Percentiles rank a stretch among this genome's conserved stretches.
Evolutionary conservation across 1,140 invertebrate species (phyloP).

Genomic region (Magallana angulata): DNA sequence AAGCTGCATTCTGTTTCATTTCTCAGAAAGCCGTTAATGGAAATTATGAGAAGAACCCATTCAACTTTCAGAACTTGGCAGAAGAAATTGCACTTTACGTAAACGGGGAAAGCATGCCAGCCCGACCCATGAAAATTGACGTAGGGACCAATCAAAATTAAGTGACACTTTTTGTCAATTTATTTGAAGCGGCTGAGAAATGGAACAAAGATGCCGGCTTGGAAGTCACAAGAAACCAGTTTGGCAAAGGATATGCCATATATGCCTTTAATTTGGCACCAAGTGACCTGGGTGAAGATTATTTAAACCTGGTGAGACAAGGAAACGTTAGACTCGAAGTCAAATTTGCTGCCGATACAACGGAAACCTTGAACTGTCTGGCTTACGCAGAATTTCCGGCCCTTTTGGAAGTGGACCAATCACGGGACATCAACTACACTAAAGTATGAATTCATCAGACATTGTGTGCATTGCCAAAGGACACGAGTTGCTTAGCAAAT

Average conservation of each 20-base stretch:
- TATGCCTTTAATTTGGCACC: constrained; percentile 50
- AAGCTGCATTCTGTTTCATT: constrained; percentile 36
- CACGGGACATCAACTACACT: no score
- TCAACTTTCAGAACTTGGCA: constrained; percentile 48
- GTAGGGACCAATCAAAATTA: constrained; percentile 48
- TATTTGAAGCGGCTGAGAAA: constrained; percentile 50
- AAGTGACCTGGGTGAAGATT: constrained; percentile 36
- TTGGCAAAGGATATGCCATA: constrained; percentile 45
- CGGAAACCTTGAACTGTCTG: no score
- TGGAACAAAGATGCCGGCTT: constrained; percentile 53
- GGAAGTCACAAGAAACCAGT: constrained; percentile 26
- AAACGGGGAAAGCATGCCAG: constrained; percentile 38
- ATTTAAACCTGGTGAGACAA: constrained; percentile 30
- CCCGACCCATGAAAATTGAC: constrained; percentile 43
- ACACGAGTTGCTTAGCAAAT: no score
- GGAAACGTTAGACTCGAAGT: no score
- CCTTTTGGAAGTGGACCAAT: no score
- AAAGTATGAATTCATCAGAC: neutral
- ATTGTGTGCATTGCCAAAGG: neutral
- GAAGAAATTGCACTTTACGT: constrained; percentile 39
- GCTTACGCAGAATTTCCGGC: no score
- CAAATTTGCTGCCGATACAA: no score
- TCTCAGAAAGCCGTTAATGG: constrained; percentile 43
- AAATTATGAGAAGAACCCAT: constrained; percentile 48
- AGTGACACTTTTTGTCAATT: constrained; percentile 42